These are phyloP conservation scores for Oscarella lobularis DNA, from an alignment of 37 sponge, comb jelly and placozoan genomes.

Conservation along the genomic window DNA sequence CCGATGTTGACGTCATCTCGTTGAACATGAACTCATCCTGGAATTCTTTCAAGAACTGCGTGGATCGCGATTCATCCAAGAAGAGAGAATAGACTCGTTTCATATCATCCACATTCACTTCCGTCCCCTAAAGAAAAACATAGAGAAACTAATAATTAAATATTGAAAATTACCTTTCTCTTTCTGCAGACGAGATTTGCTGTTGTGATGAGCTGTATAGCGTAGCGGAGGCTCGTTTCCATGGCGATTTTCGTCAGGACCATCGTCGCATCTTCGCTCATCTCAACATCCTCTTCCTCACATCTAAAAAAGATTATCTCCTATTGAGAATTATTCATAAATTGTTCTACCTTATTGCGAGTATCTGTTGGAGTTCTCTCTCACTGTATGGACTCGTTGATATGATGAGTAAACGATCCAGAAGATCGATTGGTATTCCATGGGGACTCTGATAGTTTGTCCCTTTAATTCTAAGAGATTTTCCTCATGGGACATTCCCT, in stretches of 20 bases:
- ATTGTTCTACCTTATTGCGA: no score
- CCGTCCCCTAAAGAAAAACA: constrained; percentile 40
- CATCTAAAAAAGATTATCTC: no score
- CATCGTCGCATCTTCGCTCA: constrained; percentile 84
- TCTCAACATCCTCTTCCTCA: constrained; percentile 99
- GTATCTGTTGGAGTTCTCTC: constrained; percentile 80
- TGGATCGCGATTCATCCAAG: constrained; percentile 82
- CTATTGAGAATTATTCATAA: no score
- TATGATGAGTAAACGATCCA: constrained; percentile 92
- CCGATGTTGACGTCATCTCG: constrained; percentile 20
- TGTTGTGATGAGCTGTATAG: constrained; percentile 95
- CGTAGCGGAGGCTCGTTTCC: constrained; percentile 90
- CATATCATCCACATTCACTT: constrained; percentile 93
- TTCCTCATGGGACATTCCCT: no score
- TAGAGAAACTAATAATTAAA: neutral
- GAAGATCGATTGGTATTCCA: constrained; percentile 90
- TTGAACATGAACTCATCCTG: constrained; percentile 67
- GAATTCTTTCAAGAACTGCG: constrained; percentile 82
- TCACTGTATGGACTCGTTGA: constrained; percentile 87
- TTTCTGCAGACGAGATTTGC: constrained; percentile 79
- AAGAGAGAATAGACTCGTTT: constrained; percentile 89
- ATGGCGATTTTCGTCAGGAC: constrained; percentile 82
- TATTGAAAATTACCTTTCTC: constrained; percentile 52
- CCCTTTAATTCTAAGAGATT: constrained; percentile 88
- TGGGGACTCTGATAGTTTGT: constrained; percentile 91